Evolutionary conservation across 2,888 invertebrate genomes (phyloP), one percentile per base, ranked within the genome.

Genomic region (Augochlorella aurata): DNA sequence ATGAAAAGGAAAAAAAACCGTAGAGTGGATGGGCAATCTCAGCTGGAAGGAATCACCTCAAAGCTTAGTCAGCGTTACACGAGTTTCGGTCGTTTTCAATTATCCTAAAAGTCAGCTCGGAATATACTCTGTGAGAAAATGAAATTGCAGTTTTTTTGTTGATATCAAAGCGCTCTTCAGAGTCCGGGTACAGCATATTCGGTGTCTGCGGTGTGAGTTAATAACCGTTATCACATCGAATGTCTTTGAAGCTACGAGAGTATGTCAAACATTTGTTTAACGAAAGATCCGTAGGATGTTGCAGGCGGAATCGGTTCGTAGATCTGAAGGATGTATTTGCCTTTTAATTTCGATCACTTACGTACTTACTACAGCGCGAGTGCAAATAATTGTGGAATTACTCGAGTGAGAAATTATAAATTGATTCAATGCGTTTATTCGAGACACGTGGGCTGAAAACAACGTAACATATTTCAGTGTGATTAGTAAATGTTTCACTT

Each of bases 1-100:
- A 16, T 10, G 10, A 68, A 45, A 72, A 58, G 24, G 21, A 1
- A 61, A n/a, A 68, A 38, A 47, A 45, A 74, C n/a, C 47, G 24
- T n/a, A n/a, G 58, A 2, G 29, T 72, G 49, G 38, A 54, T 16
- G 66, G 29, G 65, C 78, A 84, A 78, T 79, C 71, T 77, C 71
- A 70, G 67, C 71, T 58, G 63, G 77, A 75, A 81, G 66, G 70
- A 72, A 83, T 75, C 80, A 69, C 68, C 72, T 80, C 80, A 63
- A 80, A 83, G 84, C 84, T 77, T 77, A 80, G 58, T 84, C 84
- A 44, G 79, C 83, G 70, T 74, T 77, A 78, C 80, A 74, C 66
- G 68, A 68, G 70, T 77, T 79, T 74, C 71, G 71, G 83, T 77
- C 79, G 74, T 76, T 84, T 84, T 83, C 84, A 84, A 83, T 83